Base-by-base conservation (phyloP, 2,113 vertebrate species). In the Nyctibius bracteatus region DNA sequence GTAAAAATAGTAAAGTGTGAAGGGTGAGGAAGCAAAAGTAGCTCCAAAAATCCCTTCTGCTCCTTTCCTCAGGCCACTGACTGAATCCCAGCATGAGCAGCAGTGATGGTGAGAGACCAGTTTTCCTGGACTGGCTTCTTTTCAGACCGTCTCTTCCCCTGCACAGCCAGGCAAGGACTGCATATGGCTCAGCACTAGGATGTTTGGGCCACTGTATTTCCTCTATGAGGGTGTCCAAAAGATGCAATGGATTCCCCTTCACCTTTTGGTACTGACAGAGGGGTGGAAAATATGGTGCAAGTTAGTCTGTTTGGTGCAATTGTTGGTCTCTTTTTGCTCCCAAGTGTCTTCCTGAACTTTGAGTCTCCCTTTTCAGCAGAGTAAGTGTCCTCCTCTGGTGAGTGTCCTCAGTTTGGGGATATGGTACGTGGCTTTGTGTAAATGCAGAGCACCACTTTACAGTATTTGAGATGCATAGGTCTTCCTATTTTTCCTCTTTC, bases 381-480 rank as follows among this genome's bases (percentile, higher is more conserved):
- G 12, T 17, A 77, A 71, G 4, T 3, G 7, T 25, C 39, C 39
- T 75, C 13, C 52, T 82, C 44, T 41, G 13, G 5, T 43, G 47
- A 43, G 24, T 4, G 31, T 55, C 43, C 35, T 43, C 2, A 5
- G 2, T 24, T 28, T 68, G 17, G 35, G 16, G 5, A 5, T 37
- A 5, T 0, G 4, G 20, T 37, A 31, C 0, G 2, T n/a, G 11
- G 44, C 24, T 73, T 52, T 77, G 21, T 78, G 49, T 27, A 54
- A 81, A 54, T 20, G n/a, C 54, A 80, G 14, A 92, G 5, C 27
- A 47, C 10, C 15, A 10, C 49, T 91, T 62, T 22, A 54, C 44
- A 41, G 24, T 13, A 19, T 17, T 44, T 24, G 21, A 43, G 33
- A 39, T 23, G 7, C 0, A 2, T 0, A 65, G 10, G 65, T 55